Evolutionary conservation across 2,888 invertebrate species (phyloP).

Genomic region (Silvanus unidentatus): DNA sequence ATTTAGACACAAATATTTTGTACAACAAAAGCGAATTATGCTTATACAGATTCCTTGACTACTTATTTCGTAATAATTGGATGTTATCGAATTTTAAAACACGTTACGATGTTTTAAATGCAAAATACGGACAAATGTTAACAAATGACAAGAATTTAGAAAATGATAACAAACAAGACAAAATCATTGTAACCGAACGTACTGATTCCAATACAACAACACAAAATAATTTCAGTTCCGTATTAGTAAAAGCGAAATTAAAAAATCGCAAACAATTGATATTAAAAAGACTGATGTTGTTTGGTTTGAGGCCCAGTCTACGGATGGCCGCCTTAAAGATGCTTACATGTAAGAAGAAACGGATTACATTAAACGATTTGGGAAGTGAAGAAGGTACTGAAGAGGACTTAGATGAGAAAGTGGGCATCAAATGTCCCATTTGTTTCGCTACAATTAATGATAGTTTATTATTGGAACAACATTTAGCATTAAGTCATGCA

Average conservation of each 20-base stretch:
- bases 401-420: constrained; percentile 36
- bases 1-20: constrained; percentile 53
- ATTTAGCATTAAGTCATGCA: constrained; percentile 52
- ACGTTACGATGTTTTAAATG: constrained; percentile 47
- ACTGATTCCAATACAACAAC: constrained; percentile 26
- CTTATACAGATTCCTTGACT: constrained; percentile 51
- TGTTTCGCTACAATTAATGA: constrained; percentile 51
- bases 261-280: constrained; percentile 42
- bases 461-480: constrained; percentile 50
- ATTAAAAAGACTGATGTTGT: constrained; percentile 41
- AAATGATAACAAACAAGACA: constrained; percentile 30
- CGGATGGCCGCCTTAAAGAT: constrained; percentile 44
- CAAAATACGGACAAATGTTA: constrained; percentile 46
- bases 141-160: constrained; percentile 6
- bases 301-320: constrained; percentile 43
- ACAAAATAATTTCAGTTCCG: constrained; percentile 32
- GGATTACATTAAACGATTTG: constrained; percentile 32
- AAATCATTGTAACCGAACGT: constrained; percentile 38
- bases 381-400: constrained; percentile 33
- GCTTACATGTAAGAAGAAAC: constrained; percentile 42
- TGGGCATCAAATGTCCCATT: constrained; percentile 49
- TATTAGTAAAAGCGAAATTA: constrained; percentile 40
- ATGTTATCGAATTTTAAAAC: constrained; percentile 48
- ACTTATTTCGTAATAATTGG: constrained; percentile 47
- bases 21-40: constrained; percentile 54